Percentiles rank a stretch among this genome's conserved stretches.
These are phyloP conservation scores for Eutrigla gurnardus DNA, from an alignment of 2,797 vertebrate genomes.

Conservation along the genomic window DNA sequence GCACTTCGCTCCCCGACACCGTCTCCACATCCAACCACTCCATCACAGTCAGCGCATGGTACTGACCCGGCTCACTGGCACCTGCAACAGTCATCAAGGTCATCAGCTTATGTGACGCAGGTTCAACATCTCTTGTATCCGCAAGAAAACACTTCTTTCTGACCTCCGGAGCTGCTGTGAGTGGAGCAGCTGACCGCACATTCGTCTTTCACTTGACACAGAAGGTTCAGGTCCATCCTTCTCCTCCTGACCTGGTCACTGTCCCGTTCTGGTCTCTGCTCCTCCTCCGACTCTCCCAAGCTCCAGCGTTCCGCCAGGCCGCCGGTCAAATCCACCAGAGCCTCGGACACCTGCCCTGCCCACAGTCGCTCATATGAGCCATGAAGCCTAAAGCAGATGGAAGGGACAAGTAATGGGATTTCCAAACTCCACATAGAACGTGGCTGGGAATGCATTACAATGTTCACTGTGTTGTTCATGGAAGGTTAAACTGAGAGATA, in stretches of 20 bases:
- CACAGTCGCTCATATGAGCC: conserved; percentile 94
- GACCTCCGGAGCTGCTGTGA: conserved; percentile 86
- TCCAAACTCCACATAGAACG: neutral
- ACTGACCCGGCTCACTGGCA: conserved; percentile 86
- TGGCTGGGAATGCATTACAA: neutral
- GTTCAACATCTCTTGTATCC: neutral
- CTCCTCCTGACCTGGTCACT: conserved; percentile 64
- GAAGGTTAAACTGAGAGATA: neutral
- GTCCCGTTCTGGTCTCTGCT: conserved; percentile 49
- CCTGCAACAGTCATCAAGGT: conserved; percentile 61
- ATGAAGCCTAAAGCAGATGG: conserved; percentile 81
- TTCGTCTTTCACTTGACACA: conserved; percentile 85
- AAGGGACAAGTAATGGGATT: neutral
- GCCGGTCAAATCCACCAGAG: conserved; percentile 93
- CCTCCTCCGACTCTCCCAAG: conserved; percentile 74
- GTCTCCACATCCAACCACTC: conserved; percentile 85
- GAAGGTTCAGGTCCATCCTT: conserved; percentile 82
- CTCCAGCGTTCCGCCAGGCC: conserved; percentile 92
- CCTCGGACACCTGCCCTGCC: conserved; percentile 97
- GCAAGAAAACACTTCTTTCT: conserved; percentile 25
- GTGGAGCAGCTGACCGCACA: conserved; percentile 93
- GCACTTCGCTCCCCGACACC: conserved; percentile 73
- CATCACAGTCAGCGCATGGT: conserved; percentile 92
- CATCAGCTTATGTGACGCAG: neutral
- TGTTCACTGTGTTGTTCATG: neutral